Evolutionary conservation across 2,888 invertebrate species (phyloP).

Genomic region (Cristatella mucedo): DNA sequence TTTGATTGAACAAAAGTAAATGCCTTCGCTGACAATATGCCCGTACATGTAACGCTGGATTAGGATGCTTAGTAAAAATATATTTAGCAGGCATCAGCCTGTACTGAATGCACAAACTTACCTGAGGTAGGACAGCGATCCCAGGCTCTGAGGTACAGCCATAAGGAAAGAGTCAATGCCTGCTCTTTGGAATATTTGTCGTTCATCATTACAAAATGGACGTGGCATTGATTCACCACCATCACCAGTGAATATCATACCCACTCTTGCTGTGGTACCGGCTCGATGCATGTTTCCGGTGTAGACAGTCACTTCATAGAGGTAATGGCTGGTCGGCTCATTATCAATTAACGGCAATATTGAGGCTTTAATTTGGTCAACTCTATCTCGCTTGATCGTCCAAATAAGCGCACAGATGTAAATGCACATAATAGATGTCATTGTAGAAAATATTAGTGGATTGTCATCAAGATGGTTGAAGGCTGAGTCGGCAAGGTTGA

Average conservation of each 20-base stretch:
- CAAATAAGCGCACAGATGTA: constrained; percentile 15
- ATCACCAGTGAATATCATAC: constrained; percentile 27
- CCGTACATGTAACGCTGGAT: no score
- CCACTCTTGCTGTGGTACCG: constrained; percentile 18
- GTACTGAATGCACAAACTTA: no score
- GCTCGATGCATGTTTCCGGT: constrained; percentile 23
- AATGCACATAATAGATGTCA: constrained; percentile 14
- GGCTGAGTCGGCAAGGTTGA: constrained; percentile 16
- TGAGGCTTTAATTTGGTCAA: constrained; percentile 19
- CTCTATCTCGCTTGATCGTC: constrained; percentile 14
- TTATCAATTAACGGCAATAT: constrained; percentile 31
- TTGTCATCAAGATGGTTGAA: constrained; percentile 17
- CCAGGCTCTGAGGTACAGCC: constrained; percentile 18
- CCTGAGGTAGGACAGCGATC: constrained; percentile 13
- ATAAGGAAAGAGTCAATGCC: constrained; percentile 30
- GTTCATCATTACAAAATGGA: constrained; percentile 18
- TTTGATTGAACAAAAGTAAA: no score
- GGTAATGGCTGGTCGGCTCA: constrained; percentile 24
- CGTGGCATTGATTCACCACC: constrained; percentile 25
- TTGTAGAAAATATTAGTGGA: constrained; percentile 16
- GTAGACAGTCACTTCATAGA: constrained; percentile 31
- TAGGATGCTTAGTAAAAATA: no score
- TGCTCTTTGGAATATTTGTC: constrained; percentile 25
- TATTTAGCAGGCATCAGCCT: no score
- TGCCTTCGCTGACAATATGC: no score